A percentile compares a stretch with the other conserved stretches of the same genome.
Conservation (phyloP, 2,797 vertebrate genomes). For the Gobio occitaniae region DNA sequence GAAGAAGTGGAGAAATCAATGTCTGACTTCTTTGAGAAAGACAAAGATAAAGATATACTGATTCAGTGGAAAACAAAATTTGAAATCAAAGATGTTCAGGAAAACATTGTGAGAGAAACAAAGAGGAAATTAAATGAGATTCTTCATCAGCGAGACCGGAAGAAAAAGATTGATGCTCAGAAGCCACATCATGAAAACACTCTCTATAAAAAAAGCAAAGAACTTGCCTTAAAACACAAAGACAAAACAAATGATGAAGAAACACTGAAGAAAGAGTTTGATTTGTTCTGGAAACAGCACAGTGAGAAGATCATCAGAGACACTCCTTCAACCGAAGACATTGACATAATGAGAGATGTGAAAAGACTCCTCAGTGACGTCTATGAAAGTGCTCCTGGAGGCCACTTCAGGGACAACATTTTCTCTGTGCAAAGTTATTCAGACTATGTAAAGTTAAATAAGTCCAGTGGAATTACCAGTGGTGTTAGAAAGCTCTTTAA, state of each 20-base stretch:
- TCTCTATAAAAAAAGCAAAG: too few relatives aligned
- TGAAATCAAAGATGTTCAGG: background rate
- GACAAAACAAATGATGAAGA: too few relatives aligned
- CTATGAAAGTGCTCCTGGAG: background rate
- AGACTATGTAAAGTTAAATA: too few relatives aligned
- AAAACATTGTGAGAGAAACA: background rate
- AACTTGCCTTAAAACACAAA: too few relatives aligned
- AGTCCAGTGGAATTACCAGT: too few relatives aligned
- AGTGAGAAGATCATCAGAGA: background rate
- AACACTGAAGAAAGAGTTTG: conserved; percentile 48
- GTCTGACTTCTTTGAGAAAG: background rate
- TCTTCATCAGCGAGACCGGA: background rate
- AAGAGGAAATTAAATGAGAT: background rate
- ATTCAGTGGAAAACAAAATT: background rate
- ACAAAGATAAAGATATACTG: background rate
- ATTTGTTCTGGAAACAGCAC: conserved; percentile 26
- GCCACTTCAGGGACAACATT: background rate
- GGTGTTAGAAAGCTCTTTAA: too few relatives aligned
- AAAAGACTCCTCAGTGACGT: conserved; percentile 13
- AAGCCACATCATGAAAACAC: too few relatives aligned
- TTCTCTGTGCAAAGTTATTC: background rate
- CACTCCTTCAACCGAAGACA: background rate
- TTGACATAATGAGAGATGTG: conserved; percentile 29
- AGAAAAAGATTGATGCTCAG: background rate
- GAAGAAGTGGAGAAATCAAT: background rate